These are phyloP conservation scores for Elysia crispata DNA, from an alignment of 2,888 invertebrate species.

Conservation along the genomic window DNA sequence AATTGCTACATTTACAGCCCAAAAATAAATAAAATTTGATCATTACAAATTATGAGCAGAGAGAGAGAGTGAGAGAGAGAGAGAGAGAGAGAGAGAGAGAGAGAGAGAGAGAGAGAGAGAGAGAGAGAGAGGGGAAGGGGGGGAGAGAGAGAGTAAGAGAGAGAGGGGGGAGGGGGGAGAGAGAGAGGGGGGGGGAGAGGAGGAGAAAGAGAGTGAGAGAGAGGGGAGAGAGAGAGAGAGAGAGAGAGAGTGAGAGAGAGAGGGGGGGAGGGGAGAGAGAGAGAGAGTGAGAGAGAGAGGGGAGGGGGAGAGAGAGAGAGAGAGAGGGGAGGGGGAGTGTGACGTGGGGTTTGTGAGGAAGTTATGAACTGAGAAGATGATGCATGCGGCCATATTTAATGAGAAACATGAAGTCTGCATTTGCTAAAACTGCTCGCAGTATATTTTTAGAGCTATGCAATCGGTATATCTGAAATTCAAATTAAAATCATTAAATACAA, in stretches of 20 bases:
- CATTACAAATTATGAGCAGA: too few species aligned
- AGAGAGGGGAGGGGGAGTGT: not conserved
- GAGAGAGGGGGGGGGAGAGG: constrained; percentile 18
- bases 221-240: not conserved
- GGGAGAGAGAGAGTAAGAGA: not conserved
- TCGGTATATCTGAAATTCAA: too few species aligned
- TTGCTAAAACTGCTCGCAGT: too few species aligned
- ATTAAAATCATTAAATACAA: too few species aligned
- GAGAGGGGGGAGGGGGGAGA: too few species aligned
- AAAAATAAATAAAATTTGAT: too few species aligned
- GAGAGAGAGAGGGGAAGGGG: not conserved
- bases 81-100: constrained; percentile 9
- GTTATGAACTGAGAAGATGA: not conserved
- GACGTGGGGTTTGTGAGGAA: constrained; percentile 1
- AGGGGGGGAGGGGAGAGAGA: not conserved
- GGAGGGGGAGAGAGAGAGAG: not conserved
- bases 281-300: not conserved
- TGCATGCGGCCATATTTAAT: too few species aligned
- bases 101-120: constrained; percentile 3
- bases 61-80: too few species aligned
- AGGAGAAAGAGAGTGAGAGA: not conserved
- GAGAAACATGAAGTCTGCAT: too few species aligned
- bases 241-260: not conserved
- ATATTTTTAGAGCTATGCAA: too few species aligned
- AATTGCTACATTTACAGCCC: too few species aligned